A percentile compares a stretch with the other conserved stretches of the same genome.
phyloP scores from a whole-genome alignment of 1,140 invertebrate genomes.

The Nomia melanderi region DNA sequence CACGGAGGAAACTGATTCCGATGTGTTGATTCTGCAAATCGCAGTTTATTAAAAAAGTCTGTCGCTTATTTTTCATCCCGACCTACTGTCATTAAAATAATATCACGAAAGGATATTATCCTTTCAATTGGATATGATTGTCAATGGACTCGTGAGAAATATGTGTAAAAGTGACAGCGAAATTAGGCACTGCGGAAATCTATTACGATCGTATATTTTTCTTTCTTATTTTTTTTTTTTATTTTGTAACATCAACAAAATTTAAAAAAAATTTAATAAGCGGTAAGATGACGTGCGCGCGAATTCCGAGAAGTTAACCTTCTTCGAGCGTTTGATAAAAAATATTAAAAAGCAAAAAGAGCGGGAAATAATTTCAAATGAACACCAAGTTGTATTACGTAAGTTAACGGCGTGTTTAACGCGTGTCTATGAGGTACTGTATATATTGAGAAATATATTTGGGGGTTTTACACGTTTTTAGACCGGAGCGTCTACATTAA shows the following conservation, averaged over 20 bases:
- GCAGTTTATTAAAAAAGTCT: no score
- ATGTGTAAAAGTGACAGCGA: constrained; percentile 5
- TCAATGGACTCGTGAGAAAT: neutral
- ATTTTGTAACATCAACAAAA: constrained; percentile 28
- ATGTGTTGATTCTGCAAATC: no score
- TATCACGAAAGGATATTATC: neutral
- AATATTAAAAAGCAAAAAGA: neutral
- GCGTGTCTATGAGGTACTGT: constrained; percentile 47
- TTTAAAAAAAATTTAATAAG: no score
- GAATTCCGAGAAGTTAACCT: neutral
- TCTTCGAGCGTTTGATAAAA: neutral
- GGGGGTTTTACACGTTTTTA: constrained; percentile 59
- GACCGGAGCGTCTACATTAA: constrained; percentile 41
- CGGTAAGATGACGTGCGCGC: neutral
- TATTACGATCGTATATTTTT: no score
- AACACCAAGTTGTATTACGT: constrained; percentile 61
- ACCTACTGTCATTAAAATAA: neutral
- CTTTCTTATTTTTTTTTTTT: no score
- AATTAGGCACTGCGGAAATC: neutral
- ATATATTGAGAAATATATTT: constrained; percentile 56
- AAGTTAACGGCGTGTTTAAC: constrained; percentile 40
- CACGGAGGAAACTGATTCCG: neutral
- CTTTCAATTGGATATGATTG: neutral
- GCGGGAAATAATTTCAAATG: constrained; percentile 5
- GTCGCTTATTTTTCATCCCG: neutral